A percentile compares a stretch with the other conserved stretches of the same genome.
phyloP scores from a whole-genome alignment of 2,113 vertebrate genomes.

The Burhinus bistriatus region DNA sequence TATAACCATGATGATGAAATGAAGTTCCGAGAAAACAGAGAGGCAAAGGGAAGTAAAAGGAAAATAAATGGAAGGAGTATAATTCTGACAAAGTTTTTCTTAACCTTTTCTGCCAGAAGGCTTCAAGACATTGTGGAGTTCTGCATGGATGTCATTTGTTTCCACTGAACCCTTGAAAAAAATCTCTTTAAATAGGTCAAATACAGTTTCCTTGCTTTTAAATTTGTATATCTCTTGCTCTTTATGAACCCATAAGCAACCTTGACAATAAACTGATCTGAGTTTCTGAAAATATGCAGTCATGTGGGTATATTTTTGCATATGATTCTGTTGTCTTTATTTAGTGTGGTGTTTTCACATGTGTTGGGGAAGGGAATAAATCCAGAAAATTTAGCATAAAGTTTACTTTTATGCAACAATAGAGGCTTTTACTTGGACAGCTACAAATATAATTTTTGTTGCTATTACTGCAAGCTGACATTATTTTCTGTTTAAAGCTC shows the following conservation, averaged over 20 bases:
- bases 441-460: neutral
- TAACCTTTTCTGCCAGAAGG: constrained; percentile 32
- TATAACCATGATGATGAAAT: neutral
- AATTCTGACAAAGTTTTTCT: constrained; percentile 23
- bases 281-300: neutral
- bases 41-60: neutral
- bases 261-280: neutral
- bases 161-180: constrained; percentile 16
- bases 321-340: neutral
- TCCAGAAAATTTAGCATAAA: neutral
- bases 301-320: neutral
- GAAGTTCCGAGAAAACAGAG: neutral
- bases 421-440: neutral
- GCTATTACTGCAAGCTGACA: neutral
- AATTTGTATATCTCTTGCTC: neutral
- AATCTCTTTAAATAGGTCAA: constrained; percentile 17
- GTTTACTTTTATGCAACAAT: neutral
- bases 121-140: constrained; percentile 17
- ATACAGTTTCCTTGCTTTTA: neutral
- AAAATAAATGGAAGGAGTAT: neutral
- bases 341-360: neutral
- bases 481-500: neutral
- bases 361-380: neutral
- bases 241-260: neutral
- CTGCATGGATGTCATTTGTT: neutral